Conservation (phyloP, 2,888 invertebrate genomes). For the Odontothrips loti region DNA sequence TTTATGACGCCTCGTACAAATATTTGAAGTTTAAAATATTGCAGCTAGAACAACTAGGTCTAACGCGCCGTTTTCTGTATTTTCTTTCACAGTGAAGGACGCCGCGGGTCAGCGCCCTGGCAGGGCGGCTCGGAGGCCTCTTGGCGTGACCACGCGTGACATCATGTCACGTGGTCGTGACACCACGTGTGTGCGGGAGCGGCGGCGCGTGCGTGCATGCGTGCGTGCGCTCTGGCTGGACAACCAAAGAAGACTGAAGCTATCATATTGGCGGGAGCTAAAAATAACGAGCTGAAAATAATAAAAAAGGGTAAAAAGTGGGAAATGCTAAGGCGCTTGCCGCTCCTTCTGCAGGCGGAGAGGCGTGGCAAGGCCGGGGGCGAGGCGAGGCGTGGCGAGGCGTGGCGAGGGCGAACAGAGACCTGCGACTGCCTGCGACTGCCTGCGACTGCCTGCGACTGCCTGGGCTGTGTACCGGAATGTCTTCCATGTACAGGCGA, state of each 20-base stretch:
- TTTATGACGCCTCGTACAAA: too few species aligned
- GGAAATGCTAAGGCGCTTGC: not conserved
- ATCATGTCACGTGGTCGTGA: not conserved
- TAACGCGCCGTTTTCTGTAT: not conserved
- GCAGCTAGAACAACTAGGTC: not conserved
- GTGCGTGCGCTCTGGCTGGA: not conserved
- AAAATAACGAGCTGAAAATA: not conserved
- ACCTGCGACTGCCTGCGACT: too few species aligned
- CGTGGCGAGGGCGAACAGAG: not conserved
- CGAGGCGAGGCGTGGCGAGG: not conserved
- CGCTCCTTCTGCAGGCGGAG: conserved; percentile 11
- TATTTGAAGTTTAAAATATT: too few species aligned
- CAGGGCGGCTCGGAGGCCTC: not conserved
- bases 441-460: too few species aligned
- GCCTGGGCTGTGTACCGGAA: too few species aligned
- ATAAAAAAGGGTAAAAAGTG: too few species aligned
- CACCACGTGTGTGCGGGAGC: not conserved
- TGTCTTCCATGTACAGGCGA: not conserved
- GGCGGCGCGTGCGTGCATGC: not conserved
- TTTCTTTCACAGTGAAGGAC: not conserved
- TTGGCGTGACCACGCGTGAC: not conserved
- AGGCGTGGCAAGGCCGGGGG: not conserved
- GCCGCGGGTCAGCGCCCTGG: not conserved
- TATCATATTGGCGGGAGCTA: not conserved
- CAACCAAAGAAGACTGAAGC: conserved; percentile 26